Evolutionary conservation across 2,888 invertebrate genomes (phyloP), one percentile per base, ranked within the genome.

Genomic region (Onthophagus sagittarius): DNA sequence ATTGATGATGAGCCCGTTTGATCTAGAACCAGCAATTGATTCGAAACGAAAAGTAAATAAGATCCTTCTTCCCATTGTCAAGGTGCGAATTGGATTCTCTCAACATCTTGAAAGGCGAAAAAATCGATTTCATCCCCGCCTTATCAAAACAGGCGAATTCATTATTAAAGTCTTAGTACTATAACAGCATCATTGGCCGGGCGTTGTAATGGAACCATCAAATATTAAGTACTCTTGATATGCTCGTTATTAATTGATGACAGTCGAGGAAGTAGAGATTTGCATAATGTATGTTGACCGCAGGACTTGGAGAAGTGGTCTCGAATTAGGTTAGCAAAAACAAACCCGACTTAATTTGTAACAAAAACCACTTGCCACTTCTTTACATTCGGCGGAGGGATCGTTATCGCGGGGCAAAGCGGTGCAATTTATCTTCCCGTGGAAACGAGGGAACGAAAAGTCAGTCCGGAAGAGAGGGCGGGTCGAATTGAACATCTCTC

Each of bases 171-270:
- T 53, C 7, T 7, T 7, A 7, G 9, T 53, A 9, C 39, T 11
- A 53, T 74, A 73, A 53, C 39, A 53, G 6, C 39, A 53, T 53
- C 39, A 53, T 53, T 53, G 39, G 15, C 67, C 67, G 74, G 70
- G 74, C 71, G 74, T 69, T 75, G 79, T 79, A 85, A 86, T 85
- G 85, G 85, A 85, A 81, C 75, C 82, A 85, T 85, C 82, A 85
- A 85, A 83, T 85, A 86, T 86, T 84, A 81, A 86, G 77, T 79
- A 79, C 81, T 83, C 84, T 83, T 86, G 86, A 86, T 86, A 86
- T 83, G 84, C 84, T 83, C 82, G 82, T 86, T 86, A 86, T 86
- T 86, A 86, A 86, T 86, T 86, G 86, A 86, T 86, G 86, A 84
- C 84, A 85, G 82, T 80, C 80, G 78, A 82, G 77, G 80, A 82